Conservation (phyloP, 92 coral and sea anemone species). For the Porites rus region DNA sequence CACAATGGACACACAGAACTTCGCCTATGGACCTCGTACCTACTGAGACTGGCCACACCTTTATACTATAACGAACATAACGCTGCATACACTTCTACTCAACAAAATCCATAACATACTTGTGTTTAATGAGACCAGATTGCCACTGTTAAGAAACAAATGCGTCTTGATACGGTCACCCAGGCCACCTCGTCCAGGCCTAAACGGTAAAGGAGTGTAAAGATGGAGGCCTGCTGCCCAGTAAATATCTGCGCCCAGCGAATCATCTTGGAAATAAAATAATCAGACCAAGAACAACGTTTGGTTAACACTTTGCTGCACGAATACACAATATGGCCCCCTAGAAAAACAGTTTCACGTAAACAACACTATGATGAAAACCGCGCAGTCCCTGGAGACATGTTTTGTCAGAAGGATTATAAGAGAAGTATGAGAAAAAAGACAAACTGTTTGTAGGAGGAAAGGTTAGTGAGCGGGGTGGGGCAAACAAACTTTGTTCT, state of each 20-base stretch:
- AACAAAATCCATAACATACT: conserved; percentile 49
- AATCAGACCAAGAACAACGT: neutral
- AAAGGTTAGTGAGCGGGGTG: no score
- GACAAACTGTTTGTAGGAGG: no score
- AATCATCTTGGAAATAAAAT: conserved; percentile 68
- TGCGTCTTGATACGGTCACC: conserved; percentile 94
- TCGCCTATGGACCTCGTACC: no score
- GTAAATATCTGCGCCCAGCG: conserved; percentile 91
- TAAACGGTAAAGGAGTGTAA: conserved; percentile 93
- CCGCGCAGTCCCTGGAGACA: no score
- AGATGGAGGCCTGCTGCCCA: conserved; percentile 96
- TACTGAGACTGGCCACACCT: no score
- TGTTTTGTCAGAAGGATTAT: no score
- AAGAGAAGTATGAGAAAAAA: no score
- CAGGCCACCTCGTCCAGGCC: conserved; percentile 92
- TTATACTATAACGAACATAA: no score
- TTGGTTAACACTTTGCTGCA: neutral
- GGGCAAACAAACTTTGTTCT: neutral
- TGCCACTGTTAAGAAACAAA: conserved; percentile 86
- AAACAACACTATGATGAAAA: no score
- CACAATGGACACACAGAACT: no score
- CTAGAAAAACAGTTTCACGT: no score
- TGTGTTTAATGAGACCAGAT: conserved; percentile 63
- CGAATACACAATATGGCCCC: no score
- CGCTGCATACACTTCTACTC: neutral